A percentile compares a stretch with the other conserved stretches of the same genome.
phyloP scores from a whole-genome alignment of 2,888 invertebrate species.

The Drosophila setosimentum region DNA sequence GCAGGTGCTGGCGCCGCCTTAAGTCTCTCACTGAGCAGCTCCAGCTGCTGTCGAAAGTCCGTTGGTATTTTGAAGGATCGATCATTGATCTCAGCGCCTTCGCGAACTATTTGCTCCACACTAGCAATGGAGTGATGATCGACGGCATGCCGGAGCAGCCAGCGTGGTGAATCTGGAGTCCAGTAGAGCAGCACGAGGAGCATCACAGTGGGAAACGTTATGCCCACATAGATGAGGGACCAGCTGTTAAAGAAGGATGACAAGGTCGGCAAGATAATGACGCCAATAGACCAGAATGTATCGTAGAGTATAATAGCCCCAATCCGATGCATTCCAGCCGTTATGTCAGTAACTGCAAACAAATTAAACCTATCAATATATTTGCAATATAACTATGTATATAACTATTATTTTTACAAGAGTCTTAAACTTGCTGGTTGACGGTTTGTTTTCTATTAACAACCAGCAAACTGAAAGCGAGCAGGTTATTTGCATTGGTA shows the following conservation, averaged over 20 bases:
- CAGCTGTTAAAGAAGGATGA: slow-evolving; percentile 84
- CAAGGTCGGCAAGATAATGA: slow-evolving; percentile 84
- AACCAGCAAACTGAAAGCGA: background rate
- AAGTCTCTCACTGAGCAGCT: slow-evolving; percentile 74
- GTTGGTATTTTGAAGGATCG: slow-evolving; percentile 79
- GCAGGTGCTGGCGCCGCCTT: slow-evolving; percentile 75
- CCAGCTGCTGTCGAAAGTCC: slow-evolving; percentile 81
- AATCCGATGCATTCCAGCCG: slow-evolving; percentile 83
- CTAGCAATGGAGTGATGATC: slow-evolving; percentile 75
- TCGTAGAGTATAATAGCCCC: slow-evolving; percentile 85
- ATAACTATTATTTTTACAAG: background rate
- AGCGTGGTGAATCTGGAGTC: slow-evolving; percentile 86
- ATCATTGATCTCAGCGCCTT: slow-evolving; percentile 84
- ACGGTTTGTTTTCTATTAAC: background rate
- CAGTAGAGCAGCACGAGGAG: slow-evolving; percentile 84
- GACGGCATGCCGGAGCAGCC: slow-evolving; percentile 83
- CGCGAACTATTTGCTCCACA: slow-evolving; percentile 82
- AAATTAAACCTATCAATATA: background rate
- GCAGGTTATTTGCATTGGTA: background rate
- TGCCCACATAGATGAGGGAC: slow-evolving; percentile 85
- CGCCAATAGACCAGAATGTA: slow-evolving; percentile 86
- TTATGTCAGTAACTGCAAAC: slow-evolving; percentile 84
- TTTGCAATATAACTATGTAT: too few relatives aligned
- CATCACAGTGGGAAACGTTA: slow-evolving; percentile 85
- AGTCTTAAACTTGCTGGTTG: background rate